Evolutionary conservation across 2,113 vertebrate genomes (phyloP), one percentile per base, ranked within the genome.

Genomic region (Clarias batrachus): DNA sequence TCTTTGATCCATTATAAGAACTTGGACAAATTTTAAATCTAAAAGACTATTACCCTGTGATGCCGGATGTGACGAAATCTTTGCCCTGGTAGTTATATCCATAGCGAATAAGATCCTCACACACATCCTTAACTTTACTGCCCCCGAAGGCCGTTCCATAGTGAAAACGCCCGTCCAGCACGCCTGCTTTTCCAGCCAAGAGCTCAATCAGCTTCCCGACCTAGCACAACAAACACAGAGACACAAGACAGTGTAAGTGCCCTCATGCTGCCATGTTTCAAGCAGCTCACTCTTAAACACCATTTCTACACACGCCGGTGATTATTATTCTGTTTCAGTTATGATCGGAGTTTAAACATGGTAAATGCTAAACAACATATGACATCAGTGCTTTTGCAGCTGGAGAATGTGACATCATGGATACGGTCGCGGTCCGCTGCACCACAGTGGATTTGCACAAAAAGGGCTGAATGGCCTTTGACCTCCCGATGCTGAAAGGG

Each of bases 31-130:
- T 73, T 33, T 52, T 37, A n/a, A 77, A 52, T 12, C 48, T 16
- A 76, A 11, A 27, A 56, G 37, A 80, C 10, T 0, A 30, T 96
- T 94, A 99, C 98, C 98, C 98, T 1, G 98, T 99, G 93, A 99
- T 99, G 91, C 98, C 98, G 59, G 98, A 99, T 78, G 98, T 99
- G 87, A 99, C 98, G 0, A 96, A 99, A 93, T 99, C 98, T 90
- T 99, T 99, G 87, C 98, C 98, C 88, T 98, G 94, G 93, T 99
- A 99, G 95, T 97, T 99, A 93, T 99, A 99, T 63, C 98, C 98
- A 3, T 98, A 96, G 89, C 95, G 97, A 86, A 99, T 97, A 0
- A 99, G 97, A 92, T 99, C 98, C 92, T 99, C 97, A 63, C 98
- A 99, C 82, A 99, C 98, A 6, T 99, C 98, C 91, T 99, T 99